phyloP scores from a whole-genome alignment of 2,888 invertebrate species.

The Tridacna gigas region DNA sequence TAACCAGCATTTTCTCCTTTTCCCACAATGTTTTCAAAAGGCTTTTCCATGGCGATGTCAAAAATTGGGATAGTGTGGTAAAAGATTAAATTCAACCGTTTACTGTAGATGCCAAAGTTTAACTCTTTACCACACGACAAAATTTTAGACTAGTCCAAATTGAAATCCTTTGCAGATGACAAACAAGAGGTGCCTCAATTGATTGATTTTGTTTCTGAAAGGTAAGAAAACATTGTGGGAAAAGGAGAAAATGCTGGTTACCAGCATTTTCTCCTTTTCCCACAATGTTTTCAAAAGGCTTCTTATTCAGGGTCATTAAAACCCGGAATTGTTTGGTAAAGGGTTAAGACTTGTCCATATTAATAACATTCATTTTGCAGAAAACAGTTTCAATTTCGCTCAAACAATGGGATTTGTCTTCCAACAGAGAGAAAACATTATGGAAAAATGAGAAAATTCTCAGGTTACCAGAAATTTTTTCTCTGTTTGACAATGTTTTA shows the following conservation, averaged over 20 bases:
- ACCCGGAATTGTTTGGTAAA: not conserved
- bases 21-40: no score
- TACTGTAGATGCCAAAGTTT: no score
- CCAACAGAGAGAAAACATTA: not conserved
- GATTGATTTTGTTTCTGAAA: not conserved
- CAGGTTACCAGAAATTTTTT: not conserved
- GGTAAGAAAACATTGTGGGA: not conserved
- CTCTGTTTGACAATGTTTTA: conserved; percentile 1
- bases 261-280: conserved; percentile 2
- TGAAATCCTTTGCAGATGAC: not conserved
- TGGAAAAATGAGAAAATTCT: not conserved
- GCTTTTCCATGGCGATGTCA: no score
- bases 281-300: not conserved
- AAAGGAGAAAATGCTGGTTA: conserved; percentile 6
- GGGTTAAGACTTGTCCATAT: not conserved
- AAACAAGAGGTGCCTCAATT: not conserved
- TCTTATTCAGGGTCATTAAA: not conserved
- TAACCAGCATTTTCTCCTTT: no score
- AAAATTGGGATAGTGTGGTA: no score
- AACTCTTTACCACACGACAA: not conserved
- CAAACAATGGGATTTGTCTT: not conserved
- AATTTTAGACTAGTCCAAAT: not conserved
- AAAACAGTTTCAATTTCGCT: not conserved
- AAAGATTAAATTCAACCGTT: no score
- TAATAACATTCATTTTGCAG: not conserved